phyloP scores from a whole-genome alignment of 2,888 invertebrate species.

The Cephus runcator region DNA sequence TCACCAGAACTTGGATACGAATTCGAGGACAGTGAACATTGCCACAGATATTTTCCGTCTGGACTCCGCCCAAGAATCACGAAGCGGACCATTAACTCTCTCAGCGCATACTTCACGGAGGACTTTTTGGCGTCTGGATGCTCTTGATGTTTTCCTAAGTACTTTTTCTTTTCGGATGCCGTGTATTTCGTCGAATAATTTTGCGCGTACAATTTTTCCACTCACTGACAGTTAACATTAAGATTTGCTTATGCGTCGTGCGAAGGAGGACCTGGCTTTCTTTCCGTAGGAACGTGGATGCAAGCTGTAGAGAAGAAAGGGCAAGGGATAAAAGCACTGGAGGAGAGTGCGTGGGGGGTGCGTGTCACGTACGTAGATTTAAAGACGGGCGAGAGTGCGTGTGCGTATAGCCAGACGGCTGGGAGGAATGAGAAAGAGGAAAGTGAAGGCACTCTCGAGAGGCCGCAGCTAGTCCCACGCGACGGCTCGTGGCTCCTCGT shows the following conservation, averaged over 20 bases:
- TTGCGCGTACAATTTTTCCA: not conserved
- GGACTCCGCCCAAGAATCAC: not conserved
- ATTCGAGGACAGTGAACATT: not conserved
- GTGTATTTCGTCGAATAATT: not conserved
- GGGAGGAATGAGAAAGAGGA: conserved; percentile 28
- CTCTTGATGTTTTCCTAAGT: not conserved
- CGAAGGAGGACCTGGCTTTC: not conserved
- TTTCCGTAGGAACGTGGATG: not conserved
- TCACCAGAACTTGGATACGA: not conserved
- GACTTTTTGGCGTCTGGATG: not conserved
- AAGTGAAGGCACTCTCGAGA: conserved; percentile 36
- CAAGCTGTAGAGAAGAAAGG: conserved; percentile 1
- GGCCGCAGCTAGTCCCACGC: conserved; percentile 44
- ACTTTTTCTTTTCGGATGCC: not conserved
- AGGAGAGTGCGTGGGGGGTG: conserved; percentile 7
- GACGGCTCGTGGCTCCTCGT: conserved; percentile 54
- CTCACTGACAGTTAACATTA: not conserved
- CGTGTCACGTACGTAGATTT: conserved; percentile 14
- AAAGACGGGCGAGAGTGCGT: conserved; percentile 9
- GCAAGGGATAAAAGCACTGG: not conserved
- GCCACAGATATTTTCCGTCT: not conserved
- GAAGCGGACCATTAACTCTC: not conserved
- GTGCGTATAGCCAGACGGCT: conserved; percentile 39
- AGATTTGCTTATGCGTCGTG: not conserved
- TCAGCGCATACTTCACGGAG: not conserved